Evolutionary conservation across 2,888 invertebrate species (phyloP).

Genomic region (Rosalia funebris): DNA sequence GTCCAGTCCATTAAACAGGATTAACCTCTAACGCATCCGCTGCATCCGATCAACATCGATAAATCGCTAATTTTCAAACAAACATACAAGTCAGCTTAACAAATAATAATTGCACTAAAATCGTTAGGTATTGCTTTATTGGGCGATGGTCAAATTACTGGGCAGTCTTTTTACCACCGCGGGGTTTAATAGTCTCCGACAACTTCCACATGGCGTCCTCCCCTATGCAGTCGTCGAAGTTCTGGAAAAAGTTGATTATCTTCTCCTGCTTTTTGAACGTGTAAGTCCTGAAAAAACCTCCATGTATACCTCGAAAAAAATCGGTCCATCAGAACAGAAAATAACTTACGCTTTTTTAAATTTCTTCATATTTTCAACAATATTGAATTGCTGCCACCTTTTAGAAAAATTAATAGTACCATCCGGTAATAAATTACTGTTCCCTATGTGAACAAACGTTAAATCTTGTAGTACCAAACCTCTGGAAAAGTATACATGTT

Average conservation of each 20-base stretch:
- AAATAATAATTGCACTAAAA: conserved; percentile 46
- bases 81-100: conserved; percentile 26
- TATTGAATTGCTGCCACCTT: conserved; percentile 98
- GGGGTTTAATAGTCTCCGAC: conserved; percentile 95
- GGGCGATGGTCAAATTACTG: conserved; percentile 32
- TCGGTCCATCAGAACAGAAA: neutral
- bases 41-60: conserved; percentile 8
- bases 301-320: too few species aligned
- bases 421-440: conserved; percentile 88
- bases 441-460: conserved; percentile 98
- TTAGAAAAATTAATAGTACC: conserved; percentile 95
- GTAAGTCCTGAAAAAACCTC: conserved; percentile 78
- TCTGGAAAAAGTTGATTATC: conserved; percentile 94
- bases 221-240: conserved; percentile 93
- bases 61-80: conserved; percentile 16
- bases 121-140: conserved; percentile 41
- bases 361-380: conserved; percentile 97
- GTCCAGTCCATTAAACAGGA: neutral
- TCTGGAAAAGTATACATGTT: too few species aligned
- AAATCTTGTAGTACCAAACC: conserved; percentile 98
- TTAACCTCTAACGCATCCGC: neutral
- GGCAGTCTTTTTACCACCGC: conserved; percentile 71
- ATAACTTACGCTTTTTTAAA: conserved; percentile 91
- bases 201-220: conserved; percentile 99
- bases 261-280: conserved; percentile 92